A percentile compares a stretch with the other conserved stretches of the same genome.
phyloP scores from a whole-genome alignment of 2,888 invertebrate species.

The Dasypolia templi region DNA sequence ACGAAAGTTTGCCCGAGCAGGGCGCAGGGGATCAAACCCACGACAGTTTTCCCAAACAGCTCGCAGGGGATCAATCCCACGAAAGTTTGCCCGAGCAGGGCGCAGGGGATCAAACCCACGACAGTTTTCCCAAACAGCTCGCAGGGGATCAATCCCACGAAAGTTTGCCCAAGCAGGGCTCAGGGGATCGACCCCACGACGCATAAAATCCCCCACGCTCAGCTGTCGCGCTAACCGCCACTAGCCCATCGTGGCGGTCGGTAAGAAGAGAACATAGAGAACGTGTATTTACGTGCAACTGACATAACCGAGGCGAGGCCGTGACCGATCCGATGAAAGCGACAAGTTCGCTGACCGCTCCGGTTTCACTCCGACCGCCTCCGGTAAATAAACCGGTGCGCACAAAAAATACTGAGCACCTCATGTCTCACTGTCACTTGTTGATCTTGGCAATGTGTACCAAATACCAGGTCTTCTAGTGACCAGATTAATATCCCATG shows the following conservation, averaged over 20 bases:
- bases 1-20: not conserved
- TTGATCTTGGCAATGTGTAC: not conserved
- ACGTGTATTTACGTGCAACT: not conserved
- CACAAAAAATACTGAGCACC: slow-evolving; percentile 5
- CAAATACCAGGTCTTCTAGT: not conserved
- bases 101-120: not conserved
- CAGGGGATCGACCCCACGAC: not conserved
- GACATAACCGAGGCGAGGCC: slow-evolving; percentile 33
- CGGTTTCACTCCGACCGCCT: slow-evolving; percentile 11
- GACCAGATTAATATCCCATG: not conserved
- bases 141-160: not conserved
- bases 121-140: not conserved
- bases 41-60: not conserved
- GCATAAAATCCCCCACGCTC: no score
- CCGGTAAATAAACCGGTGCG: not conserved
- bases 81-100: not conserved
- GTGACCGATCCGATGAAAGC: slow-evolving; percentile 39
- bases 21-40: not conserved
- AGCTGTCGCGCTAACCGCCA: not conserved
- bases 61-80: not conserved
- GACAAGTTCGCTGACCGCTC: slow-evolving; percentile 47
- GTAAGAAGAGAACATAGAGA: not conserved
- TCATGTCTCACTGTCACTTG: slow-evolving; percentile 3
- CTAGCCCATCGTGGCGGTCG: no score
- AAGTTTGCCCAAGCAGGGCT: not conserved